Evolutionary conservation across 2,888 invertebrate genomes (phyloP).

Genomic region (Ligdia adustata): DNA sequence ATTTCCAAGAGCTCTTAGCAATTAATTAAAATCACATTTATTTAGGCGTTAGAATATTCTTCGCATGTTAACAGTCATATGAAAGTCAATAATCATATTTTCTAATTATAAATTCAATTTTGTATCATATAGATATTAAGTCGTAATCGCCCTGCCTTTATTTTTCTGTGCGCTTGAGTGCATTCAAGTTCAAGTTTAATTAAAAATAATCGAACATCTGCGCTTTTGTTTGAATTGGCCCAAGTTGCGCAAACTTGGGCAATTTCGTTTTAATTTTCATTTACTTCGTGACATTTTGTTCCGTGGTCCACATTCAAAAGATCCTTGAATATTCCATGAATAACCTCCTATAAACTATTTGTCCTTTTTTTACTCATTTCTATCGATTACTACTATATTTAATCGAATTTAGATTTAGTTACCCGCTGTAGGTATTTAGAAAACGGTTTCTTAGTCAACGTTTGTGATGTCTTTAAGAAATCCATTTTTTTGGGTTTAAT

Average conservation of each 20-base stretch:
- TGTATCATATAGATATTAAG: too few species aligned
- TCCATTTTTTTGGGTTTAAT: constrained; percentile 26
- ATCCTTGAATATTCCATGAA: constrained; percentile 10
- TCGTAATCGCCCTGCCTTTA: too few species aligned
- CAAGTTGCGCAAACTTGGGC: constrained; percentile 51
- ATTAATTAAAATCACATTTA: too few species aligned
- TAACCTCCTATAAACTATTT: too few species aligned
- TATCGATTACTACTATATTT: constrained; percentile 4
- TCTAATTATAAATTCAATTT: too few species aligned
- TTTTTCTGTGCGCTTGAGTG: too few species aligned
- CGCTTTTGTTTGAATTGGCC: constrained; percentile 53
- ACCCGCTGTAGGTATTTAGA: background rate
- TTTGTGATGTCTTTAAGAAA: background rate
- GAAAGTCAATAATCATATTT: too few species aligned
- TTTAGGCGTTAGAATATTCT: too few species aligned
- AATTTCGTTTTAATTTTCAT: constrained; percentile 48
- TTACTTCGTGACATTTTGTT: constrained; percentile 31
- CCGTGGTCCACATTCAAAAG: too few species aligned
- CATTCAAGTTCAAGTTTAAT: too few species aligned
- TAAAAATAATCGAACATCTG: constrained; percentile 71
- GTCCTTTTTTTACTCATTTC: constrained; percentile 3
- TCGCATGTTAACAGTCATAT: too few species aligned
- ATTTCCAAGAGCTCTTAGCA: too few species aligned
- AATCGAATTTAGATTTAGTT: constrained; percentile 7
- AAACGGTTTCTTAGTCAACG: background rate